phyloP scores from a whole-genome alignment of 2,888 invertebrate species.

The Dromius quadrimaculatus region DNA sequence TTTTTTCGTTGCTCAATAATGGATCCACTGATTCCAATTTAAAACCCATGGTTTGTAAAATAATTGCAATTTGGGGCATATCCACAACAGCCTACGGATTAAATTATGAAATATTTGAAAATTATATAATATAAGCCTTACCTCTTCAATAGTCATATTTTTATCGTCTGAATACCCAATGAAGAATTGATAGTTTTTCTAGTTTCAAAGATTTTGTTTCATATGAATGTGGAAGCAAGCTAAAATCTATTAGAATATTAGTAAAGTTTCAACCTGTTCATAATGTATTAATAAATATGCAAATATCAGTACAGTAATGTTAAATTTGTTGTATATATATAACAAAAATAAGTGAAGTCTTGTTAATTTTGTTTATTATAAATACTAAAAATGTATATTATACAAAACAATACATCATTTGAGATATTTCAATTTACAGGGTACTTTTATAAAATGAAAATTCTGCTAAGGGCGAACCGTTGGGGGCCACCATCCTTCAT shows the following conservation, averaged over 20 bases:
- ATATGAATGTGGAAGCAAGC: not conserved
- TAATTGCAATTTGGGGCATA: conserved; percentile 58
- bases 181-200: conserved; percentile 27
- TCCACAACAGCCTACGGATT: conserved; percentile 53
- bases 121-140: conserved; percentile 19
- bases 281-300: not conserved
- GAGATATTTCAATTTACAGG: too few relatives aligned
- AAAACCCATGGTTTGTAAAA: conserved; percentile 61
- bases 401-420: too few relatives aligned
- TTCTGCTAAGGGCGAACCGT: too few relatives aligned
- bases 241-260: not conserved
- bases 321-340: not conserved
- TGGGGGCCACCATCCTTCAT: too few relatives aligned
- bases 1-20: conserved; percentile 50
- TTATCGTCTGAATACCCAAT: conserved; percentile 32
- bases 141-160: conserved; percentile 9
- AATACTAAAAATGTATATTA: not conserved
- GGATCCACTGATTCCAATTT: conserved; percentile 60
- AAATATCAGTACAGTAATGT: not conserved
- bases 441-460: too few relatives aligned
- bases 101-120: not conserved
- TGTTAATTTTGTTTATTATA: not conserved
- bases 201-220: conserved; percentile 18
- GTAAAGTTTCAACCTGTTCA: not conserved
- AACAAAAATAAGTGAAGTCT: not conserved